phyloP scores from a whole-genome alignment of 2,888 invertebrate species.

The Mamestra brassicae region DNA sequence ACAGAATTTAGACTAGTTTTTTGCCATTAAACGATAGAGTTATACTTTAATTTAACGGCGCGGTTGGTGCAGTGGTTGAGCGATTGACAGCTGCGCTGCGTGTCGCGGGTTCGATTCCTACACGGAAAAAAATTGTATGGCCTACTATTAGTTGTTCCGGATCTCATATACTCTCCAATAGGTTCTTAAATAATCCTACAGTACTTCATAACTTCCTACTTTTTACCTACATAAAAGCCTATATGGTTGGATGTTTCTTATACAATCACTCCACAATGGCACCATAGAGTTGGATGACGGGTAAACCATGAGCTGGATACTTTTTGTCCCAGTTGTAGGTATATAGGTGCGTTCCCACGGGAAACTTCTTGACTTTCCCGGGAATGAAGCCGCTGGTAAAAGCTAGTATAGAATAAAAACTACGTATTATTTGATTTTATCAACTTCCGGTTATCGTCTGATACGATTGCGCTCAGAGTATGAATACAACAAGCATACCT shows the following conservation, averaged over 20 bases:
- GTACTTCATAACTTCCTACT: too few relatives aligned
- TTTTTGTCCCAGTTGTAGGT: background rate
- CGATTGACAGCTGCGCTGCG: too few relatives aligned
- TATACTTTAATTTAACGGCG: too few relatives aligned
- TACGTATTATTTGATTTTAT: background rate
- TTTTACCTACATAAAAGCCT: too few relatives aligned
- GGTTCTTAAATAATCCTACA: too few relatives aligned
- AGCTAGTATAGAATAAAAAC: background rate
- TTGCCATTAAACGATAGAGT: too few relatives aligned
- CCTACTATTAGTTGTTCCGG: too few relatives aligned
- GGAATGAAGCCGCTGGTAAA: background rate
- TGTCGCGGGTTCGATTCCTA: too few relatives aligned
- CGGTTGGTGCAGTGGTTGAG: too few relatives aligned
- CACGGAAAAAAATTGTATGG: too few relatives aligned
- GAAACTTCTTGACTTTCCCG: background rate
- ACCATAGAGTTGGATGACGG: background rate
- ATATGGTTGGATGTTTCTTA: background rate
- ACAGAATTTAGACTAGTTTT: too few relatives aligned
- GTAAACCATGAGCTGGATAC: background rate
- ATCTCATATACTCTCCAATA: too few relatives aligned
- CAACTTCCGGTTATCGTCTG: background rate
- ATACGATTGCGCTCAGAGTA: background rate
- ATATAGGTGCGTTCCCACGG: background rate
- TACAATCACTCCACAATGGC: background rate
- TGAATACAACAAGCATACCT: constrained; percentile 4